Base-by-base conservation (phyloP, 2,888 invertebrate genomes). In the Bellardia pandia region DNA sequence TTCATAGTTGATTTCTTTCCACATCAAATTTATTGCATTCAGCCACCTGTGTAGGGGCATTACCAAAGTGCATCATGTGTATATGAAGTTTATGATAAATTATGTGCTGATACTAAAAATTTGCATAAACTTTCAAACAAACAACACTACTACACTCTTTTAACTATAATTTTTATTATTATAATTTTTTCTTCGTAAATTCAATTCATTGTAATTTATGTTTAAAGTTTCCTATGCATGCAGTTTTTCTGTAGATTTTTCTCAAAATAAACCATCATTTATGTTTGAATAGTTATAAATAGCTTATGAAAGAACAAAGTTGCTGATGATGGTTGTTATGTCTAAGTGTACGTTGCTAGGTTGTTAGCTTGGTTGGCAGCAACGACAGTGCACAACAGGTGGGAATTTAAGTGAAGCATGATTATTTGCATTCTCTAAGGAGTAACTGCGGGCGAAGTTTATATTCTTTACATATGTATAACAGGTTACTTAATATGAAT, bases 81-180 rank as follows among this genome's bases (percentile, higher is more conserved):
- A 69, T 86, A 51, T 69, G 66, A 87, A 85, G 69, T 75, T 75
- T 87, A 78, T 87, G 86, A 87, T 87, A 87, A 87, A 87, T 87
- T 87, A 87, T 87, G 85, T 87, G 86, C 84, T 87, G 84, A 85
- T 87, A 87, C 78, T 45, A 60, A 53, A 84, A 82, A 78, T 87
- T 86, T 86, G 48, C 86, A 81, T 74, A 74, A 84, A 87, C 80
- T 87, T 87, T 81, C 53, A n/a, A 62, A 56, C 56, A 76, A 76
- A 64, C 42, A 82, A 72, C 48, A 62, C 53, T 56, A 62, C 53
- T 56, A 76, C 56, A 42, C 58, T 48, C 56, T 64, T 42, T 66
- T 45, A 9, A 56, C 64, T 62, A 66, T 56, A 71, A 33, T 62
- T 69, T 51, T 60, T 13, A 16, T 56, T 16, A n/a, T 51, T 33